phyloP scores from a whole-genome alignment of 2,888 invertebrate species.

The Thecophora atra region DNA sequence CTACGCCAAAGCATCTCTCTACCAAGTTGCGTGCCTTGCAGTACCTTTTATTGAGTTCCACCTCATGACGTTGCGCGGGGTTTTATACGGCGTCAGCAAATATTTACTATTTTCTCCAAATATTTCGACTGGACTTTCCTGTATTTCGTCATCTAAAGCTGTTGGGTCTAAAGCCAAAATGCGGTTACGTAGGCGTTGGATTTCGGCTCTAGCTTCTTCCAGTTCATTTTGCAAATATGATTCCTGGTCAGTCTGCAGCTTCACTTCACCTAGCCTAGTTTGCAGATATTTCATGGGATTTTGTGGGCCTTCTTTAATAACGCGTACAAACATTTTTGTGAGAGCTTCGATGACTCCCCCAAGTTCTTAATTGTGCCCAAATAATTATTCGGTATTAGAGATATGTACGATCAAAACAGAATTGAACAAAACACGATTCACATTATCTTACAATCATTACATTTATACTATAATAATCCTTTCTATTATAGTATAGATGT shows the following conservation, averaged over 20 bases:
- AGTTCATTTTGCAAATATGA: conserved; percentile 57
- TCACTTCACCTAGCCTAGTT: conserved; percentile 58
- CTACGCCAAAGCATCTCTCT: no score
- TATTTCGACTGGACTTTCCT: background rate
- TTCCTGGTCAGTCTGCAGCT: conserved; percentile 57
- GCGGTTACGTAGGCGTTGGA: conserved; percentile 53
- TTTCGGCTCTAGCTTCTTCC: conserved; percentile 55
- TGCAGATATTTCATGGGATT: conserved; percentile 62
- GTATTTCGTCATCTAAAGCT: conserved; percentile 43
- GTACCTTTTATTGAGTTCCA: no score
- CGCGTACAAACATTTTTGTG: conserved; percentile 61
- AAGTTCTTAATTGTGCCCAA: conserved; percentile 64
- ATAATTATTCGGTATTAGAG: conserved; percentile 36
- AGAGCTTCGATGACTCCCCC: conserved; percentile 63
- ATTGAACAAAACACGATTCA: no score
- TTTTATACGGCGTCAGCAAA: no score
- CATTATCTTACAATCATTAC: no score
- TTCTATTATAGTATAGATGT: no score
- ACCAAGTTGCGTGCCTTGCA: no score
- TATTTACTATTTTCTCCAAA: background rate
- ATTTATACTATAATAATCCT: no score
- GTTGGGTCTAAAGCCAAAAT: conserved; percentile 55
- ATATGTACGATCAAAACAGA: no score
- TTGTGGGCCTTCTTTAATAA: conserved; percentile 60
- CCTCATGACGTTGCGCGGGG: no score